Conservation (phyloP, 2,888 invertebrate genomes). For the Yponomeuta sedellus region DNA sequence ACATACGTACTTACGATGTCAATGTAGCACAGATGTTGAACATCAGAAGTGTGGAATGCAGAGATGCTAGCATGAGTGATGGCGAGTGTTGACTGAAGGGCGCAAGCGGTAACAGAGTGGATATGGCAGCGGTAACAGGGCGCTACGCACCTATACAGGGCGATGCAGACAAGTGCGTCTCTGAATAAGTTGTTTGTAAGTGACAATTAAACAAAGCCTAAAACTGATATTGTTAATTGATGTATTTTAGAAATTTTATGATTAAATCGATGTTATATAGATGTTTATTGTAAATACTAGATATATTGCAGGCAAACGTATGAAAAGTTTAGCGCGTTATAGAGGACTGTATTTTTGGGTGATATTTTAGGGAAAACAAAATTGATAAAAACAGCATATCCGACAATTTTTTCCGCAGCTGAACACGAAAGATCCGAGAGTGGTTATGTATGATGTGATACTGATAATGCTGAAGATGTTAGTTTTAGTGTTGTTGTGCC, state of each 20-base stretch:
- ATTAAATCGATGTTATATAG: slow-evolving; percentile 75
- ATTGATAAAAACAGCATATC: slow-evolving; percentile 53
- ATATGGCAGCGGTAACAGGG: neutral
- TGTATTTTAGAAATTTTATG: slow-evolving; percentile 75
- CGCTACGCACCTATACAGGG: slow-evolving; percentile 37
- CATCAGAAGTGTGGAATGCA: slow-evolving; percentile 1
- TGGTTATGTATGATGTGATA: slow-evolving; percentile 47
- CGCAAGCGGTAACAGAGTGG: too few species aligned
- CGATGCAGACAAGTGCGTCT: slow-evolving; percentile 18
- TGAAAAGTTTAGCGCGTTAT: slow-evolving; percentile 65
- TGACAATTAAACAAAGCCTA: slow-evolving; percentile 58
- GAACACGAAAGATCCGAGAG: slow-evolving; percentile 22
- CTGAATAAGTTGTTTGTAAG: slow-evolving; percentile 44
- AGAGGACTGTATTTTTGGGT: slow-evolving; percentile 76
- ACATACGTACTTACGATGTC: slow-evolving; percentile 3
- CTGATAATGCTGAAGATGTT: slow-evolving; percentile 59
- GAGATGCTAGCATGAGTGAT: neutral
- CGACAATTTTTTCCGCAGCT: slow-evolving; percentile 22
- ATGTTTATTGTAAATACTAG: slow-evolving; percentile 74
- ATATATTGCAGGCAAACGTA: slow-evolving; percentile 55
- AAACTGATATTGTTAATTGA: slow-evolving; percentile 68
- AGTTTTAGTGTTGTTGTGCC: slow-evolving; percentile 75
- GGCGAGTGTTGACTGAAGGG: neutral
- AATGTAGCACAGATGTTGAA: neutral
- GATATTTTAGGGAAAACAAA: slow-evolving; percentile 62